Evolutionary conservation across 64 coral and sea anemone genomes (phyloP), one percentile per base, ranked within the genome.

Genomic region (Montipora capricornis): DNA sequence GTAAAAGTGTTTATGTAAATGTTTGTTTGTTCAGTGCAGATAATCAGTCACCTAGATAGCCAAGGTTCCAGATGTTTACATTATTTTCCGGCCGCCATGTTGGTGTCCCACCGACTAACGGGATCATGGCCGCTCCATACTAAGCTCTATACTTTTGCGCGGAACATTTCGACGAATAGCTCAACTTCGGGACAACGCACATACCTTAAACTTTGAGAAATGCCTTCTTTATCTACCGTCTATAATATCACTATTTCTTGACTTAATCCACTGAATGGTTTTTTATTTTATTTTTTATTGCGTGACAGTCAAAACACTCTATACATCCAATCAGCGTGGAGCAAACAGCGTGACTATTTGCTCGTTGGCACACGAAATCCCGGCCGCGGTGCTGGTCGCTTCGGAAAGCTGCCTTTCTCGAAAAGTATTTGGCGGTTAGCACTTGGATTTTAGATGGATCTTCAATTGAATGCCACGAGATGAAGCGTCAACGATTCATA

Each of bases 1-100:
- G 24, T 26, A 59, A 87, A 87, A 87, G 61, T 87, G 84, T 44
- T 87, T 87, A 48, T 87, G 16, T 70, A 87, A 71, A 87, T 87
- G 84, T 48, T 87, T 87, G 84, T 47, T 46, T 47, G 9, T 73
- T 87, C 66, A 87, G 26, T 87, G 51, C 84, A 16, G 84, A 87
- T 87, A 73, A 77, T 77, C 75, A 87, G 84, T 87, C 66, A 20
- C 66, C 84, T 70, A 70, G 84, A 73, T 87, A 46, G 62, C 84
- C 67, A 74, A 87, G 49, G 61, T 87, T 87, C 66, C 84, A 87
- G 84, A 87, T 73, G 64, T 77, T 47, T 77, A 47, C 67, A 70
- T 17, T 15, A 70, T 70, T 70, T 70, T 70, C 24, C 24, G 24
- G 24, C 24, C 24, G 24, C 0, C 24, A 26, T 26, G 0, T 26